Evolutionary conservation across 2,113 vertebrate species (phyloP), one percentile per base, ranked within the genome.

Genomic region (Cettia cetti): DNA sequence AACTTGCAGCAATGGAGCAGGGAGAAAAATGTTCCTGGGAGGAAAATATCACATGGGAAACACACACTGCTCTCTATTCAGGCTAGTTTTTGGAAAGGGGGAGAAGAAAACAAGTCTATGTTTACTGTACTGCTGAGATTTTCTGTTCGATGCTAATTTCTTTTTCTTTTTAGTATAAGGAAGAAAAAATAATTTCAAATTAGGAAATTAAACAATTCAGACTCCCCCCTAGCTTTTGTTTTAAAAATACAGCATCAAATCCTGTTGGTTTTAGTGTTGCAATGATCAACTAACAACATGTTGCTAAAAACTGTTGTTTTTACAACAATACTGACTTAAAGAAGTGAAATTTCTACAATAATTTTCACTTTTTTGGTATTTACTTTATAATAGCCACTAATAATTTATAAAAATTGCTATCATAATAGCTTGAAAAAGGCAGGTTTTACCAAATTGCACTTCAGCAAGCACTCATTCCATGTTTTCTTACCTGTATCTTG

Each of bases 401-500:
- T 33, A 61, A 54, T 35, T 47, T 33, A 61, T 31, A 42, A 54
- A 54, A 63, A 27, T 2, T 18, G 4, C 30, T 69, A 15, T 22
- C 26, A 33, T 37, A 49, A 52, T 14, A 39, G 33, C 18, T 39
- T 39, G n/a, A 13, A 66, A 71, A 56, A 75, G 14, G 18, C 13
- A 61, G 4, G 0, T 59, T 27, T 87, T 57, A 61, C 11, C 39
- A 77, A 80, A 30, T 3, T 28, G n/a, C 21, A 37, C 14, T 85
- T 50, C 42, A 77, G 71, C 37, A 77, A 85, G 24, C 3, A 44
- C 14, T 82, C 35, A 66, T 28, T 44, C 11, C 28, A 47, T 39
- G 14, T 37, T 70, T 64, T 76, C 76, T 93, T 97, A 99, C 99
- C 99, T 99, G 95, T 99, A 99, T 97, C 98, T 99, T 94, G 99